phyloP scores from a whole-genome alignment of 2,888 invertebrate species.

The Tetramorium bicarinatum region DNA sequence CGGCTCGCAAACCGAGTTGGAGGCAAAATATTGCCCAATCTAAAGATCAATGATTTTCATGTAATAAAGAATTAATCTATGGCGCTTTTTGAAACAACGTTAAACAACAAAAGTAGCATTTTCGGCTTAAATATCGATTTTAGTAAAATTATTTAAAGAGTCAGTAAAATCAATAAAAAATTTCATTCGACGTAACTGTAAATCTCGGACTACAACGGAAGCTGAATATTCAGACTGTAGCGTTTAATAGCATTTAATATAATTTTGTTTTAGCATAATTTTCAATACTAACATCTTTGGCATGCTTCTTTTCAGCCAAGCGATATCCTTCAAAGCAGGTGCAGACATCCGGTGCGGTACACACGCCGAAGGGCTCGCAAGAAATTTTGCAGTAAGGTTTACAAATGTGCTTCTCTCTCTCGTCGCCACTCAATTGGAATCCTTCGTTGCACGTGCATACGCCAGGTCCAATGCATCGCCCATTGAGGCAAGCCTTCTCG shows the following conservation, averaged over 20 bases:
- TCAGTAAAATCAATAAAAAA: background rate
- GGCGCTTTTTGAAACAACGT: background rate
- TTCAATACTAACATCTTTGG: background rate
- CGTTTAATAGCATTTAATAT: background rate
- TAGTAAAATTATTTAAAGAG: background rate
- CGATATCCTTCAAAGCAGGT: slow-evolving; percentile 76
- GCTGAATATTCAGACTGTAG: no score
- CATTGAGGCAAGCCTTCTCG: slow-evolving; percentile 85
- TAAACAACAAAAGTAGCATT: background rate
- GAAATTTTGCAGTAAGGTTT: slow-evolving; percentile 79
- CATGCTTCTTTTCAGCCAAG: background rate
- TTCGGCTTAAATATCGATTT: background rate
- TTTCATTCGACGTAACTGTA: background rate
- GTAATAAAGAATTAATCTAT: background rate
- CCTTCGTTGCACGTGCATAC: slow-evolving; percentile 85
- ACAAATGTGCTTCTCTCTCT: slow-evolving; percentile 77
- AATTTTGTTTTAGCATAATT: background rate
- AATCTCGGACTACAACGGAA: background rate
- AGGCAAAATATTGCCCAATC: background rate
- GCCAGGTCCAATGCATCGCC: slow-evolving; percentile 86
- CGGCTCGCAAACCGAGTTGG: slow-evolving; percentile 68
- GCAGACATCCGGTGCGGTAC: slow-evolving; percentile 77
- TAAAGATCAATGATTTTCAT: slow-evolving; percentile 5
- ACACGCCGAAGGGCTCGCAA: slow-evolving; percentile 80
- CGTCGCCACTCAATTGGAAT: slow-evolving; percentile 79